A percentile compares a stretch with the other conserved stretches of the same genome.
These are phyloP conservation scores for Styela plicata DNA, from an alignment of 23 tunicate species.

Conservation along the genomic window DNA sequence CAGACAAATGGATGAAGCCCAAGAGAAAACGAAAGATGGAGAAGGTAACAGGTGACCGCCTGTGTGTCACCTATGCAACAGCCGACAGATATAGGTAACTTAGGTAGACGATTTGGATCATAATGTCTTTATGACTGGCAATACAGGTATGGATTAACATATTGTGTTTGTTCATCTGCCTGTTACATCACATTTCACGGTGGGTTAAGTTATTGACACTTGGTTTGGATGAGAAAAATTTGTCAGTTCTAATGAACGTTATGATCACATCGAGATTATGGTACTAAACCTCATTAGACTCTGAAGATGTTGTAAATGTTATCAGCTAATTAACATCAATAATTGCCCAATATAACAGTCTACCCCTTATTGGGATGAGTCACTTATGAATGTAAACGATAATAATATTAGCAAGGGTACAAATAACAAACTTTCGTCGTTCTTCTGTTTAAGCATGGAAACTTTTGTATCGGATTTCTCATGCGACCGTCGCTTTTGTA, in stretches of 20 bases:
- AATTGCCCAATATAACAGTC: no score
- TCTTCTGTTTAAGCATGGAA: constrained; percentile 2
- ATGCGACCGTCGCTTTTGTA: background rate
- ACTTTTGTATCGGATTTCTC: background rate
- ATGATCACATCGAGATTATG: background rate
- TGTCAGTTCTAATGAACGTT: background rate
- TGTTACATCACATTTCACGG: background rate
- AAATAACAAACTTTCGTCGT: background rate
- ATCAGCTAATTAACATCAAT: no score
- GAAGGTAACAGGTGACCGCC: background rate
- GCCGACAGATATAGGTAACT: constrained; percentile 43
- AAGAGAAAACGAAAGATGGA: background rate
- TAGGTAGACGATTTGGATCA: background rate
- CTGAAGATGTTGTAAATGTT: no score
- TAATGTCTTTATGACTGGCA: background rate
- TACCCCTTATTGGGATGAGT: no score
- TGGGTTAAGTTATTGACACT: no score
- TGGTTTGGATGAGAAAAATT: no score
- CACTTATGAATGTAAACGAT: background rate
- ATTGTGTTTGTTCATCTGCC: background rate
- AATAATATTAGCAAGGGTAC: background rate
- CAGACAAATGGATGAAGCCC: no score
- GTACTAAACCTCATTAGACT: background rate
- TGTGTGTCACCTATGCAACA: constrained; percentile 41
- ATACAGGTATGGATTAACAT: background rate